Percentiles rank a stretch among this genome's conserved stretches.
These are phyloP conservation scores for Bombus pascuorum DNA, from an alignment of 1,140 invertebrate species.

Conservation along the genomic window DNA sequence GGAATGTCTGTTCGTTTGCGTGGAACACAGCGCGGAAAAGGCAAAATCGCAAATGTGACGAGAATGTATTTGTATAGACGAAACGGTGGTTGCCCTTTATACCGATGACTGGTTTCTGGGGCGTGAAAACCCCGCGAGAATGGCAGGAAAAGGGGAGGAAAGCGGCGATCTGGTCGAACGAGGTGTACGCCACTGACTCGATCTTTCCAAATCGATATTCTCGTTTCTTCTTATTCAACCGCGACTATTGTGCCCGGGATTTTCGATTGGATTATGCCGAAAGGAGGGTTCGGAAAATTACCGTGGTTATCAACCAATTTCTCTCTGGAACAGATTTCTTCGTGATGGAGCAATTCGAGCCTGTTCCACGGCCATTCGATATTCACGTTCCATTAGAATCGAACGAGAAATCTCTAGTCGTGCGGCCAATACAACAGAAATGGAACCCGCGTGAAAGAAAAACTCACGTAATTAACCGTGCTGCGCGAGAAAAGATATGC, in stretches of 20 bases:
- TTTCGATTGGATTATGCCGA: constrained; percentile 32
- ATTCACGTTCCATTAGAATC: neutral
- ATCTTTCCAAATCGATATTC: constrained; percentile 56
- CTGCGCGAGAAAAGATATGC: neutral
- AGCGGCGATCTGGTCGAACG: constrained; percentile 32
- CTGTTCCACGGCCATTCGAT: neutral
- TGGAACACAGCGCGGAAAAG: too few relatives aligned
- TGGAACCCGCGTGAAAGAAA: neutral
- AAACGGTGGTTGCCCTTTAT: constrained; percentile 50
- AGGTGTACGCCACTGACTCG: constrained; percentile 20
- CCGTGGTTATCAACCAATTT: constrained; percentile 17
- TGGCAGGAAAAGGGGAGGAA: constrained; percentile 17
- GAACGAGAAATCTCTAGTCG: neutral
- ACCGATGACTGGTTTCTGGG: constrained; percentile 43
- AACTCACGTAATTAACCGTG: neutral
- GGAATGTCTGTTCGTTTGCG: constrained; percentile 4
- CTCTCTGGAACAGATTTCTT: neutral
- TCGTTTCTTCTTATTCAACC: constrained; percentile 24
- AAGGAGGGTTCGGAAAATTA: neutral
- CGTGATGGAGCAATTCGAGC: constrained; percentile 1
- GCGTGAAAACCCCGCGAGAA: constrained; percentile 47
- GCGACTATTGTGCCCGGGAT: constrained; percentile 36
- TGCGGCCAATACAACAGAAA: neutral
- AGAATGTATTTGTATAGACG: constrained; percentile 42
- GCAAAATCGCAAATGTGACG: constrained; percentile 14